Percentiles rank a stretch among this genome's conserved stretches.
phyloP scores from a whole-genome alignment of 2,888 invertebrate genomes.

The Siphonodentalium dalli region DNA sequence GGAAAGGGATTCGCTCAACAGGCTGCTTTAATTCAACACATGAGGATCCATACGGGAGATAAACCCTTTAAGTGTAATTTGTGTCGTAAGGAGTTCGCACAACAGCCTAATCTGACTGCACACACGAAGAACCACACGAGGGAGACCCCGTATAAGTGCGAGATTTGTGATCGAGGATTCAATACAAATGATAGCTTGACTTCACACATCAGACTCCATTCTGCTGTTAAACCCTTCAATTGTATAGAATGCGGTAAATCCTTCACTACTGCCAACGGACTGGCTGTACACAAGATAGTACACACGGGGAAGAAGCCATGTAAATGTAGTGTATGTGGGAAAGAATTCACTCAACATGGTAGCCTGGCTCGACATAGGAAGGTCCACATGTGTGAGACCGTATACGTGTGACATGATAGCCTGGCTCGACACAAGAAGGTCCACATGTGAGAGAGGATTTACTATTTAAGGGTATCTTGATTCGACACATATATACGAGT shows the following conservation, averaged over 20 bases:
- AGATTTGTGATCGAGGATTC: no score
- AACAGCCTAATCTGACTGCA: not conserved
- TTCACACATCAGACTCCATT: not conserved
- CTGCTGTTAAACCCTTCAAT: slow-evolving; percentile 4
- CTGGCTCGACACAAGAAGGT: no score
- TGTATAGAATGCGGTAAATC: slow-evolving; percentile 12
- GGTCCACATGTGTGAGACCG: no score
- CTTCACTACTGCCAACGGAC: not conserved
- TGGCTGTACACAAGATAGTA: slow-evolving; percentile 8
- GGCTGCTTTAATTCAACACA: slow-evolving; percentile 11
- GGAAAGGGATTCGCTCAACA: slow-evolving; percentile 4
- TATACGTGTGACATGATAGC: no score
- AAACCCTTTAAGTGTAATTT: slow-evolving; percentile 13
- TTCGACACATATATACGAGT: no score
- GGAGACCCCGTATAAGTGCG: no score
- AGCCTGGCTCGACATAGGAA: no score
- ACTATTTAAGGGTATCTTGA: no score
- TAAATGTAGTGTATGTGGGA: slow-evolving; percentile 13
- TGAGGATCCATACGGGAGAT: slow-evolving; percentile 12
- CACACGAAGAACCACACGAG: not conserved
- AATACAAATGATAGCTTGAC: not conserved
- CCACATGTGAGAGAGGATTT: no score
- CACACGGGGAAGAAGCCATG: slow-evolving; percentile 12
- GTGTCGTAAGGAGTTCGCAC: slow-evolving; percentile 14
- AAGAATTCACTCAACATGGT: no score